Evolutionary conservation across 1,140 invertebrate species (phyloP).

Genomic region (Formica selysi): DNA sequence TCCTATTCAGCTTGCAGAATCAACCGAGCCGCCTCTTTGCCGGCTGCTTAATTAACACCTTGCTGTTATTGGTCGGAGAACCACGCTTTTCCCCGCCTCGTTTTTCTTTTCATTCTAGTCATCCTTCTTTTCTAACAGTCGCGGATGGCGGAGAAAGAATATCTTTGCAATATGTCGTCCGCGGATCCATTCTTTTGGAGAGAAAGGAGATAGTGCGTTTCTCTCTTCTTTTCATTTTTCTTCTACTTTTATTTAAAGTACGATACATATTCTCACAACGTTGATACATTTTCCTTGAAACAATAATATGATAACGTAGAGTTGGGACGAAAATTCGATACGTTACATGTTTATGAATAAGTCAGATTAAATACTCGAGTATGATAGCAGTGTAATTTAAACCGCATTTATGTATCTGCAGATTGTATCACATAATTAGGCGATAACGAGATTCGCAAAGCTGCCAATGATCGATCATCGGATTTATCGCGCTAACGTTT

Average conservation of each 20-base stretch:
- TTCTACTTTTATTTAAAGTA: constrained; percentile 19
- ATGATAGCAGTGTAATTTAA: constrained; percentile 11
- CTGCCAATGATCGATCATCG: constrained; percentile 28
- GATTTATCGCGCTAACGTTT: constrained; percentile 25
- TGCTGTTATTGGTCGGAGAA: constrained; percentile 64
- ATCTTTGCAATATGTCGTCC: constrained; percentile 34
- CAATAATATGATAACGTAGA: not conserved
- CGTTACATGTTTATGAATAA: not conserved
- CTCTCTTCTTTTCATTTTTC: constrained; percentile 42
- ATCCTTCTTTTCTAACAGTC: not conserved
- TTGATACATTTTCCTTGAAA: constrained; percentile 24
- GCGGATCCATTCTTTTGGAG: constrained; percentile 2
- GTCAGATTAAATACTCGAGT: constrained; percentile 1
- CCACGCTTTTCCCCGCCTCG: not conserved
- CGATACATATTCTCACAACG: not conserved
- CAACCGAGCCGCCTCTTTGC: constrained; percentile 61
- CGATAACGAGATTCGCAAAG: constrained; percentile 18
- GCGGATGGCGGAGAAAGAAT: not conserved
- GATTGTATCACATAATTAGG: constrained; percentile 27
- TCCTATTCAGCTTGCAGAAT: constrained; percentile 61
- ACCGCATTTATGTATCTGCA: constrained; percentile 4
- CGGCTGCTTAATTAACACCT: constrained; percentile 73
- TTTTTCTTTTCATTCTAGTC: not conserved
- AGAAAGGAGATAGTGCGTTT: constrained; percentile 60
- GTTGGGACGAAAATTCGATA: not conserved